phyloP scores from a whole-genome alignment of 1,140 invertebrate genomes.

The Metaphire vulgaris region DNA sequence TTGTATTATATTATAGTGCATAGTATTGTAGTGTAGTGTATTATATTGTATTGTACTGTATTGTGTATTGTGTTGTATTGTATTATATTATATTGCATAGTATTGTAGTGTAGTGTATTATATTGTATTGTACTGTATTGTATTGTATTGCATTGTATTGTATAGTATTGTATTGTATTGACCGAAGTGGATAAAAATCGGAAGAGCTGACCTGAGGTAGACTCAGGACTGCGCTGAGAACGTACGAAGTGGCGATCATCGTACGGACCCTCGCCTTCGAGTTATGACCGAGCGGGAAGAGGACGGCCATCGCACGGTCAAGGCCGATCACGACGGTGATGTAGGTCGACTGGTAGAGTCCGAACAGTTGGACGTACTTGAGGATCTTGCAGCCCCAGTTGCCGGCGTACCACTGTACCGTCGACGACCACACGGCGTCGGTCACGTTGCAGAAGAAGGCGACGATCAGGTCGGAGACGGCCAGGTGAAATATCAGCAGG shows the following conservation, averaged over 20 bases:
- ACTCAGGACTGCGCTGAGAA: conserved; percentile 65
- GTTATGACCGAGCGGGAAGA: conserved; percentile 51
- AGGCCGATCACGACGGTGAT: not conserved
- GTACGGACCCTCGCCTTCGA: conserved; percentile 53
- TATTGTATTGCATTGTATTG: too few relatives aligned
- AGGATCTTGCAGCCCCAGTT: conserved; percentile 70
- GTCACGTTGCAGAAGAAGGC: conserved; percentile 63
- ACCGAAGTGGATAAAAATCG: too few relatives aligned
- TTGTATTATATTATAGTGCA: too few relatives aligned
- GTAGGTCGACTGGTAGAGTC: not conserved
- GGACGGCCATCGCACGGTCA: not conserved
- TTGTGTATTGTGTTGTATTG: too few relatives aligned
- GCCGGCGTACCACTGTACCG: conserved; percentile 71
- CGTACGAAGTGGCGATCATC: conserved; percentile 59
- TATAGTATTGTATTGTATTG: too few relatives aligned
- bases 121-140: too few relatives aligned
- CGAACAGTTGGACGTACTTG: conserved; percentile 65
- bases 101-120: too few relatives aligned
- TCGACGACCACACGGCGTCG: conserved; percentile 69
- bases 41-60: too few relatives aligned
- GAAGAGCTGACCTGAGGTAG: conserved; percentile 65
- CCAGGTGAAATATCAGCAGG: conserved; percentile 65
- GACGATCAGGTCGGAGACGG: conserved; percentile 65
- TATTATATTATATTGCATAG: too few relatives aligned
- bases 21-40: too few relatives aligned